These are phyloP conservation scores for Lysandra coridon DNA, from an alignment of 2,888 invertebrate genomes.

Conservation along the genomic window DNA sequence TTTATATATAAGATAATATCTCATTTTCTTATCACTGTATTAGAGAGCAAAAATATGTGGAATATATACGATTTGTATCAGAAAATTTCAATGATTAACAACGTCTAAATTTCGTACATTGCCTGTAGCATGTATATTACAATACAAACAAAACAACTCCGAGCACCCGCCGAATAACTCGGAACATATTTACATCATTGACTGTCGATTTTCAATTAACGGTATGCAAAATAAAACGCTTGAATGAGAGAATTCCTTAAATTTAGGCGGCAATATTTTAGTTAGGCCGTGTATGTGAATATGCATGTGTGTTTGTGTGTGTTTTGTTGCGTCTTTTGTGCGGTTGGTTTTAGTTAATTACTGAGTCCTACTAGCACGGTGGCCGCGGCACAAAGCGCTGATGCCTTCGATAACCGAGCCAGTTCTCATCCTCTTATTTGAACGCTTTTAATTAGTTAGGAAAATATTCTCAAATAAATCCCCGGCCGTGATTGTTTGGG, in stretches of 20 bases:
- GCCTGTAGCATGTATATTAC: not conserved
- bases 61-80: too few species aligned
- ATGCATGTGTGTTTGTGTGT: constrained; percentile 50
- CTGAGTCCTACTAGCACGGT: constrained; percentile 63
- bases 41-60: too few species aligned
- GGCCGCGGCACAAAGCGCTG: constrained; percentile 77
- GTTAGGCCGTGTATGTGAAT: constrained; percentile 41
- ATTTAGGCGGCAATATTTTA: constrained; percentile 53
- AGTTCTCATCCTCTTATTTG: constrained; percentile 77
- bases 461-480: constrained; percentile 79
- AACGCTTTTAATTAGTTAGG: constrained; percentile 80
- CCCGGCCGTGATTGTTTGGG: constrained; percentile 60
- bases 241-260: constrained; percentile 23
- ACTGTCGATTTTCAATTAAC: constrained; percentile 20
- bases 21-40: too few species aligned
- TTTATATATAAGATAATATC: too few species aligned
- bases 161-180: not conserved
- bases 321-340: constrained; percentile 51
- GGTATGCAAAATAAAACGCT: not conserved
- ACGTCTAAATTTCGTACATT: not conserved
- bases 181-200: not conserved
- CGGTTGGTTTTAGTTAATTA: constrained; percentile 72
- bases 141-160: not conserved
- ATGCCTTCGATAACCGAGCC: constrained; percentile 75
- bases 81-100: too few species aligned